A percentile compares a stretch with the other conserved stretches of the same genome.
These are phyloP conservation scores for Aphidius colemani DNA, from an alignment of 2,888 invertebrate species.

Conservation along the genomic window DNA sequence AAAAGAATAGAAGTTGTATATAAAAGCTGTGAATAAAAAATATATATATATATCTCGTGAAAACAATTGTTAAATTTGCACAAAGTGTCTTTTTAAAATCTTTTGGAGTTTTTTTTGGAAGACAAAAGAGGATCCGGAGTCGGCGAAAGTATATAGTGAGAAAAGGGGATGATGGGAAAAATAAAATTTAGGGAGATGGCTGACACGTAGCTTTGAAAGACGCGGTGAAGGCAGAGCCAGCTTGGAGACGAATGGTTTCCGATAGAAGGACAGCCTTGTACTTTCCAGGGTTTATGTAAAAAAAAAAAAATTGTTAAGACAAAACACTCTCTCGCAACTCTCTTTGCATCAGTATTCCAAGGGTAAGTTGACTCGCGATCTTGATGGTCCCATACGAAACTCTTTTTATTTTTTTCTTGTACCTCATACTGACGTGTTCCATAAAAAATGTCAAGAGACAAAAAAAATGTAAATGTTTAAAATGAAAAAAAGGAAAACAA, in stretches of 20 bases:
- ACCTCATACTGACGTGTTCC: neutral
- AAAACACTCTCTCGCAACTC: conserved; percentile 7
- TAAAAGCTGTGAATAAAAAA: neutral
- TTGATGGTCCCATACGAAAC: conserved; percentile 33
- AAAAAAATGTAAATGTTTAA: too few relatives aligned
- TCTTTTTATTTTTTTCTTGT: conserved; percentile 3
- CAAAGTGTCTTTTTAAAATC: neutral
- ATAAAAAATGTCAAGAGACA: neutral
- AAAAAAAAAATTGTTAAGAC: conserved; percentile 6
- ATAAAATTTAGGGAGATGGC: too few relatives aligned
- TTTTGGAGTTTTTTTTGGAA: neutral
- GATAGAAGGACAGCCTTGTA: neutral
- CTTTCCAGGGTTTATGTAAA: neutral
- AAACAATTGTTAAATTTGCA: conserved; percentile 7
- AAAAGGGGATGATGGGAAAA: too few relatives aligned
- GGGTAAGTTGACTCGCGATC: conserved; percentile 33
- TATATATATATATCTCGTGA: neutral
- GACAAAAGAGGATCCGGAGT: too few relatives aligned
- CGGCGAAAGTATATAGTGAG: too few relatives aligned
- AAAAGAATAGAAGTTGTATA: too few relatives aligned
- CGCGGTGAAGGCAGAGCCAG: neutral
- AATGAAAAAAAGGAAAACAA: conserved; percentile 2
- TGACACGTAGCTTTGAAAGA: too few relatives aligned
- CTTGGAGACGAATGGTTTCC: conserved; percentile 11
- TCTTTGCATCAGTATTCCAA: conserved; percentile 35